These are phyloP conservation scores for Semicossyphus pulcher DNA, from an alignment of 2,113 vertebrate species.

Conservation along the genomic window DNA sequence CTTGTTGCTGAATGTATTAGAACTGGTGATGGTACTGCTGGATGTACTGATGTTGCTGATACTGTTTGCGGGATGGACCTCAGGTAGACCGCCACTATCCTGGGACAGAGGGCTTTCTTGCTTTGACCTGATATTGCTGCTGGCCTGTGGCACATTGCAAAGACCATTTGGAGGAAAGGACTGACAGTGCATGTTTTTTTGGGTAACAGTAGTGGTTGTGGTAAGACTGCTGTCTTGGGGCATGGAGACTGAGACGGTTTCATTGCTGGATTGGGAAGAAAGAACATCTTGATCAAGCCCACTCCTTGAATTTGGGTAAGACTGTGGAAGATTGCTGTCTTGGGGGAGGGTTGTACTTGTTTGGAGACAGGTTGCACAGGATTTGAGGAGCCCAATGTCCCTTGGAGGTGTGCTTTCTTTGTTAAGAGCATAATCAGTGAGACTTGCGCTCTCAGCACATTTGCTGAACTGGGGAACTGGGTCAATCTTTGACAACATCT, in stretches of 20 bases:
- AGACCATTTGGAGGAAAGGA: not conserved
- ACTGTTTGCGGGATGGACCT: not conserved
- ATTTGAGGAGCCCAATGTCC: not conserved
- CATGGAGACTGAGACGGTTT: not conserved
- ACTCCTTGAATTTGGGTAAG: not conserved
- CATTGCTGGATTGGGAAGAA: constrained; percentile 6
- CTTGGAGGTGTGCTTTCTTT: not conserved
- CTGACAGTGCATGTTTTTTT: not conserved
- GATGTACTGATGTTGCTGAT: constrained; percentile 7
- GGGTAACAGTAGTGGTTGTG: not conserved
- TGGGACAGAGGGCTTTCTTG: not conserved
- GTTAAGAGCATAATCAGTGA: not conserved
- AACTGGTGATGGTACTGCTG: constrained; percentile 13
- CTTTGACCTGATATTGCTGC: not conserved
- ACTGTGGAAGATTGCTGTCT: not conserved
- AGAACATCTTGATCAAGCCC: not conserved
- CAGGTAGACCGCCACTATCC: constrained; percentile 19
- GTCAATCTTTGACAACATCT: not conserved
- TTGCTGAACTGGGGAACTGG: not conserved
- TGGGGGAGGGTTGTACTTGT: not conserved
- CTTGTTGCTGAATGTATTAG: constrained; percentile 11
- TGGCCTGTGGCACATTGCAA: not conserved
- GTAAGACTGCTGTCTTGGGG: constrained; percentile 12
- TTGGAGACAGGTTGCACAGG: not conserved
- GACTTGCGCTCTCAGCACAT: not conserved